Conservation (phyloP, 2,797 vertebrate species). For the Chiroxiphia lanceolata region DNA sequence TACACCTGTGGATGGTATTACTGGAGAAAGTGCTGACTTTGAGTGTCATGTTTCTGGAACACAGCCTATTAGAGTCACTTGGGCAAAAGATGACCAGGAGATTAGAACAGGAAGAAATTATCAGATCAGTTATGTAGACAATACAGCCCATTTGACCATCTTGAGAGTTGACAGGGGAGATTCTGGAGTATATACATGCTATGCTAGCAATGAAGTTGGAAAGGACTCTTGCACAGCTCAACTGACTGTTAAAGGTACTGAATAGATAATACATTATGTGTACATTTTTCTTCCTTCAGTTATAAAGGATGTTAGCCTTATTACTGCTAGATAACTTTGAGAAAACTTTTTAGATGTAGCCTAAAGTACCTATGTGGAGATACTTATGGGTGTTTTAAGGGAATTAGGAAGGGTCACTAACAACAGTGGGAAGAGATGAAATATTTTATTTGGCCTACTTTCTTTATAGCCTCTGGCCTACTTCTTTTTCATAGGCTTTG, state of each 20-base stretch:
- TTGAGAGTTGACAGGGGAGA: conserved; percentile 87
- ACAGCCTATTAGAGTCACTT: conserved; percentile 90
- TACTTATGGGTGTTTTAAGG: background rate
- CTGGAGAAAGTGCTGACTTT: conserved; percentile 88
- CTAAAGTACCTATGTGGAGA: background rate
- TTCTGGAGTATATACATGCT: conserved; percentile 88
- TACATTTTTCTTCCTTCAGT: background rate
- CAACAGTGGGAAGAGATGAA: background rate
- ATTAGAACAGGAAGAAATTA: conserved; percentile 93
- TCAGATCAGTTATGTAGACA: conserved; percentile 88
- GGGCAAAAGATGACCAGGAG: conserved; percentile 95
- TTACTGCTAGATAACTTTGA: background rate
- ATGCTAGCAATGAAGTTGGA: conserved; percentile 90
- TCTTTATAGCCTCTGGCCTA: background rate
- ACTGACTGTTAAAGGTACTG: conserved; percentile 90
- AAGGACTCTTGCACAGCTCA: conserved; percentile 90
- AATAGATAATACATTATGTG: background rate
- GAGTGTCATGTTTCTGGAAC: conserved; percentile 93
- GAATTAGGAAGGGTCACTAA: background rate
- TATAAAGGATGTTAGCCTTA: background rate
- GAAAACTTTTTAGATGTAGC: background rate
- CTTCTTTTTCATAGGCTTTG: background rate
- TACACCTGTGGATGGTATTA: conserved; percentile 81
- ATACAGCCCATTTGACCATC: conserved; percentile 85
- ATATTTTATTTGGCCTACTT: background rate